Evolutionary conservation across 2,113 vertebrate genomes (phyloP).

Genomic region (Ursus arctos): DNA sequence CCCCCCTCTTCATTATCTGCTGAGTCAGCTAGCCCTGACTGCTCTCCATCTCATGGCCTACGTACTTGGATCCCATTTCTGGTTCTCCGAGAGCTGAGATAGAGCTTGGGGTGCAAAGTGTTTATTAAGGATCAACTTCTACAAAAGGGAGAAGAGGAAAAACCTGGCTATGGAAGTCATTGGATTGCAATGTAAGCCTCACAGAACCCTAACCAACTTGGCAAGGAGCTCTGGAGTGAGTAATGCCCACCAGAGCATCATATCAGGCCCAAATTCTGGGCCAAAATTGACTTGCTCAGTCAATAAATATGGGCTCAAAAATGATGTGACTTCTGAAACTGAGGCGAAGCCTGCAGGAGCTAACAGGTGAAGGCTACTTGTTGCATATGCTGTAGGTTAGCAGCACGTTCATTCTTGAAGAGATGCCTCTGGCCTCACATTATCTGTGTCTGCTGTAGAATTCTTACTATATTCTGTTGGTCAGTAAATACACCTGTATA

Average conservation of each 20-base stretch:
- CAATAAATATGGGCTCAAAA: not conserved
- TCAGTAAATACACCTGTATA: not conserved
- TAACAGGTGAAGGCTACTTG: not conserved
- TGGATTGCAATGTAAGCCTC: not conserved
- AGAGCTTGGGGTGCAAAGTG: not conserved
- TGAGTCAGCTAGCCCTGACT: not conserved
- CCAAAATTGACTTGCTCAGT: not conserved
- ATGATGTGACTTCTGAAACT: not conserved
- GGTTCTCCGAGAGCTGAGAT: not conserved
- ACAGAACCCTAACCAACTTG: not conserved
- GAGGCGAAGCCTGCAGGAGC: not conserved
- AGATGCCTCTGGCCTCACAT: not conserved
- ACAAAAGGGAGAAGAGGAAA: not conserved
- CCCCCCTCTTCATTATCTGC: not conserved
- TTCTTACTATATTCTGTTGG: not conserved
- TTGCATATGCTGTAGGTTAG: not conserved
- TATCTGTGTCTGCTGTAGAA: not conserved
- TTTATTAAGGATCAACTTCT: not conserved
- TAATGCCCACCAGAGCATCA: not conserved
- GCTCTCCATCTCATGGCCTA: not conserved
- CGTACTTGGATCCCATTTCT: not conserved
- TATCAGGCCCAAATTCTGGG: not conserved
- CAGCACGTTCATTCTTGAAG: not conserved
- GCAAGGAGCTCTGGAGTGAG: not conserved
- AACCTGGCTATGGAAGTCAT: not conserved